These are phyloP conservation scores for Chromobotia macracanthus DNA, from an alignment of 2,797 vertebrate genomes.

Conservation along the genomic window DNA sequence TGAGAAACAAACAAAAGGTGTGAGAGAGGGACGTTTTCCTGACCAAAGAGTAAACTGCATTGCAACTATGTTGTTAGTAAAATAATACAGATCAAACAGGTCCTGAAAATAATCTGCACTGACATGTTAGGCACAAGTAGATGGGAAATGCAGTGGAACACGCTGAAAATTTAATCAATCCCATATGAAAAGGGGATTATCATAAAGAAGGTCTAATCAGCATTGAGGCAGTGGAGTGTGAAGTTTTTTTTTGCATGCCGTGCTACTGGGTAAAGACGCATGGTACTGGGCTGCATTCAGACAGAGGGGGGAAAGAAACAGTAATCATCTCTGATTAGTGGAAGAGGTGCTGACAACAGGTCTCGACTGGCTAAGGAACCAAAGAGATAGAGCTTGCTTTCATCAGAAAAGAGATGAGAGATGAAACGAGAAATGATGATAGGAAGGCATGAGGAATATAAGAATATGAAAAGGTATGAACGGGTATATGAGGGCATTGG, in stretches of 20 bases:
- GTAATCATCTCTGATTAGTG: conserved; percentile 57
- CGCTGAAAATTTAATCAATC: conserved; percentile 47
- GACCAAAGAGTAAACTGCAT: neutral
- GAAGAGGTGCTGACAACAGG: conserved; percentile 62
- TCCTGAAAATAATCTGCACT: conserved; percentile 43
- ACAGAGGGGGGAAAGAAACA: conserved; percentile 47
- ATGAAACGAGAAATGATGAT: conserved; percentile 17
- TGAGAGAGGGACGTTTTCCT: conserved; percentile 39
- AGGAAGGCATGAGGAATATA: neutral
- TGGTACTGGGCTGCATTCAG: conserved; percentile 54
- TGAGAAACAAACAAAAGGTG: conserved; percentile 45
- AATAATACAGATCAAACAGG: conserved; percentile 37
- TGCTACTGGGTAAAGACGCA: conserved; percentile 56
- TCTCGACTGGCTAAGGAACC: conserved; percentile 64
- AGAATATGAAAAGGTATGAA: too few species aligned
- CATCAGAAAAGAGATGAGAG: conserved; percentile 60
- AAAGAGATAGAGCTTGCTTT: conserved; percentile 62
- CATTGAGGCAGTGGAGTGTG: conserved; percentile 21
- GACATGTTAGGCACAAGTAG: conserved; percentile 49
- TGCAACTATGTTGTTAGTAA: conserved; percentile 1
- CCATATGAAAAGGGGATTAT: conserved; percentile 39
- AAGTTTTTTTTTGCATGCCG: conserved; percentile 62
- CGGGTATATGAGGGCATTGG: neutral
- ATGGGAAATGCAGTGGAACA: conserved; percentile 53
- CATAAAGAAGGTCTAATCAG: conserved; percentile 51